These are phyloP conservation scores for Zeugodacus cucurbitae DNA, from an alignment of 1,140 invertebrate species.

Conservation along the genomic window DNA sequence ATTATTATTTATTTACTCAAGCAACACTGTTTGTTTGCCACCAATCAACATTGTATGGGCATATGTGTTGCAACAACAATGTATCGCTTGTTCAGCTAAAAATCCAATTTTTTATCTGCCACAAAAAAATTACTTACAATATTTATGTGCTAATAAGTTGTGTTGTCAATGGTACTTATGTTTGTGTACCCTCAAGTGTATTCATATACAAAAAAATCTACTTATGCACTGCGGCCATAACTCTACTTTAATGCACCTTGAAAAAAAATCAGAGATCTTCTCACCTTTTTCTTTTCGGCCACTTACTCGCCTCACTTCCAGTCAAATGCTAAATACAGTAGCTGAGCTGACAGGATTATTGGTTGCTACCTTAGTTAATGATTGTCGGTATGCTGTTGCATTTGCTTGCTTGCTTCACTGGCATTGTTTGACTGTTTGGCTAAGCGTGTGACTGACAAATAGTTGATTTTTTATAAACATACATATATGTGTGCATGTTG, in stretches of 20 bases:
- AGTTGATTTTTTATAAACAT: not conserved
- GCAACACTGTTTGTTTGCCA: not conserved
- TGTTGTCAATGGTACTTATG: not conserved
- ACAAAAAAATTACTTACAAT: not conserved
- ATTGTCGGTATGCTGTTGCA: not conserved
- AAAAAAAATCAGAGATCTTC: conserved; percentile 23
- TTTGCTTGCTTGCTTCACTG: not conserved
- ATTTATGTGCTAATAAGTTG: conserved; percentile 37
- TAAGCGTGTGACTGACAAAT: not conserved
- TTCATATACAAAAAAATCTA: not conserved
- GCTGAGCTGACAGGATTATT: conserved; percentile 35
- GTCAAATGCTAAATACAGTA: conserved; percentile 31
- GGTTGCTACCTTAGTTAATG: conserved; percentile 26
- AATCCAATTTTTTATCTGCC: conserved; percentile 27
- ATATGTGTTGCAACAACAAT: not conserved
- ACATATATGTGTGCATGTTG: not conserved
- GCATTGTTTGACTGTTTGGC: not conserved
- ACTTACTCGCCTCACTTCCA: conserved; percentile 19
- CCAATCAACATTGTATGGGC: not conserved
- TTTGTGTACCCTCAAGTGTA: not conserved
- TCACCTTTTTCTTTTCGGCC: conserved; percentile 1
- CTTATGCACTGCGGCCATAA: not conserved
- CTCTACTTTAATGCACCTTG: not conserved
- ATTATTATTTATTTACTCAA: conserved; percentile 10
- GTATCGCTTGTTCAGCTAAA: not conserved